phyloP scores from a whole-genome alignment of 2,888 invertebrate species.

The Frankliniella fusca region DNA sequence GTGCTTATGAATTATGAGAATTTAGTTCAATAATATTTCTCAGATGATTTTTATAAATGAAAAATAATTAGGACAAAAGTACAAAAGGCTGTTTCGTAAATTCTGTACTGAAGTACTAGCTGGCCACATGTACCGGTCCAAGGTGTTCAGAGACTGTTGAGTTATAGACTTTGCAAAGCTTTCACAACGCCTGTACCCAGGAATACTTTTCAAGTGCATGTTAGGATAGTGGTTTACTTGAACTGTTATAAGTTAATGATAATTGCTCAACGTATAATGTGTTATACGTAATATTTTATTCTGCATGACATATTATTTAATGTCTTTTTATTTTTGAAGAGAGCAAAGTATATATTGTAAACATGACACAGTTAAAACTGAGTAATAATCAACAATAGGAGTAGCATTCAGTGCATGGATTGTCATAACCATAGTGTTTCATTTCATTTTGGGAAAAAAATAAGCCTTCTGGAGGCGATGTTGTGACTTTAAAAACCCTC shows the following conservation, averaged over 20 bases:
- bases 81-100: not conserved
- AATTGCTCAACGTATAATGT: slow-evolving; percentile 20
- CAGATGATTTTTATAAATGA: not conserved
- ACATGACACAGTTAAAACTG: not conserved
- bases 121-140: not conserved
- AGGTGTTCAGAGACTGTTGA: not conserved
- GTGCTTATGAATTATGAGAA: not conserved
- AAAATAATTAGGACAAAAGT: slow-evolving; percentile 7
- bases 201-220: not conserved
- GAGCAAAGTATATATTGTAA: not conserved
- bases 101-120: not conserved
- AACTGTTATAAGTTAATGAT: slow-evolving; percentile 7
- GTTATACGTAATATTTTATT: slow-evolving; percentile 22
- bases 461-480: too few species aligned
- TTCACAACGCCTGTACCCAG: not conserved
- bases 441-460: too few species aligned
- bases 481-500: too few species aligned
- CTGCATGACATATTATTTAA: slow-evolving; percentile 13
- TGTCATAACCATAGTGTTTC: not conserved
- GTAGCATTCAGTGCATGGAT: not conserved
- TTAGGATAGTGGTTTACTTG: not conserved
- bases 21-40: not conserved
- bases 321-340: not conserved
- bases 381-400: not conserved
- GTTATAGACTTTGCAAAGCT: not conserved